Evolutionary conservation across 2,797 vertebrate genomes (phyloP).

Genomic region (Oryzias sinensis): DNA sequence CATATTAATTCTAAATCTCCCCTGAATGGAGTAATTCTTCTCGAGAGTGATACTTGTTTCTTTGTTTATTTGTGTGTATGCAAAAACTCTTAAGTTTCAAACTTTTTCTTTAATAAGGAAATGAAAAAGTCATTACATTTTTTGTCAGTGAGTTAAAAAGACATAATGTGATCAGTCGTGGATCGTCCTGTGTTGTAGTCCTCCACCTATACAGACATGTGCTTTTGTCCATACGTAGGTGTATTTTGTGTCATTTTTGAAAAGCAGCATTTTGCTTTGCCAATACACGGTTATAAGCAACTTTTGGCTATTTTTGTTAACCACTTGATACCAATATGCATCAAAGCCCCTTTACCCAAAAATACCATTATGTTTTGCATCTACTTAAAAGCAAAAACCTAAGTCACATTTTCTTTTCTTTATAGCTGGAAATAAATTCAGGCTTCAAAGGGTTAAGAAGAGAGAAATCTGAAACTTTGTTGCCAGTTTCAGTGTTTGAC

Average conservation of each 20-base stretch:
- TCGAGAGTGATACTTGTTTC: conserved; percentile 27
- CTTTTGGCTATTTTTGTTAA: background rate
- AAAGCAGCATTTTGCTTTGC: conserved; percentile 15
- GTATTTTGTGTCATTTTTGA: conserved; percentile 29
- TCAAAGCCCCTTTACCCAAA: too few species aligned
- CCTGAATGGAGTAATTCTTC: conserved; percentile 62
- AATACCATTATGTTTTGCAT: too few species aligned
- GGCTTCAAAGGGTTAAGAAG: too few species aligned
- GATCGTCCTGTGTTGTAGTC: conserved; percentile 15
- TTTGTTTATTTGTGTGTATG: too few species aligned
- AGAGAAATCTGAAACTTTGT: conserved; percentile 12
- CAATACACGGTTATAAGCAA: conserved; percentile 24
- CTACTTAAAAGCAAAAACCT: too few species aligned
- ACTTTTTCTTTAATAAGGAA: conserved; percentile 2
- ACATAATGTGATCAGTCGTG: background rate
- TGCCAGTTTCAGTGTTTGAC: conserved; percentile 27
- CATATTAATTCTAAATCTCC: conserved; percentile 70
- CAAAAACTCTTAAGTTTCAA: too few species aligned
- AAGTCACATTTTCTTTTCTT: too few species aligned
- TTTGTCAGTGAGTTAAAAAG: background rate
- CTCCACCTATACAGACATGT: conserved; percentile 20
- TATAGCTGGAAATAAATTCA: too few species aligned
- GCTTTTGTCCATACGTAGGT: conserved; percentile 11
- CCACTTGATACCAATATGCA: too few species aligned
- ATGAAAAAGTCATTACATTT: conserved; percentile 15